These are phyloP conservation scores for Sisor rabdophorus DNA, from an alignment of 2,113 vertebrate genomes.

Conservation along the genomic window DNA sequence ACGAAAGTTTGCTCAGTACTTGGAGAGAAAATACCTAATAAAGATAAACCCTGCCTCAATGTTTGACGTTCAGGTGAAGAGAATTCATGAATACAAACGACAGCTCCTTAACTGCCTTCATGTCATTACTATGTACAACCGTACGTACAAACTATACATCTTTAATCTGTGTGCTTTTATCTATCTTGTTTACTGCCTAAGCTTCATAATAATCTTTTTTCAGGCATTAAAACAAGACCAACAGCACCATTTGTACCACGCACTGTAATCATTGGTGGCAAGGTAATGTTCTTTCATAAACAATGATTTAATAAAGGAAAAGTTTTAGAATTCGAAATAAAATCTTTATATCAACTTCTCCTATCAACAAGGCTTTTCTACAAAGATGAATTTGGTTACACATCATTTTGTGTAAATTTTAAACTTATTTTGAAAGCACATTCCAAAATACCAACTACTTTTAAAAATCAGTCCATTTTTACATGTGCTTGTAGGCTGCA, in stretches of 20 bases:
- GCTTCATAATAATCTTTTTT: constrained; percentile 11
- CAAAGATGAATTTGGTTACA: neutral
- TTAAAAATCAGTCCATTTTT: neutral
- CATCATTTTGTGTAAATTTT: neutral
- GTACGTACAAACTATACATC: constrained; percentile 65
- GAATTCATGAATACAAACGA: constrained; percentile 96
- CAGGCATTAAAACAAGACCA: constrained; percentile 87
- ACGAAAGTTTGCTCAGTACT: constrained; percentile 82
- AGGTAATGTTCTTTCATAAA: constrained; percentile 67
- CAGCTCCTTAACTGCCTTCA: constrained; percentile 96
- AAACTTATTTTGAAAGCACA: neutral
- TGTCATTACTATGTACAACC: constrained; percentile 91
- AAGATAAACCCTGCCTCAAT: constrained; percentile 90
- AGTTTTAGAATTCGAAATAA: too few species aligned
- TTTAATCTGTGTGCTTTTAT: neutral
- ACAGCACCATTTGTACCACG: constrained; percentile 79
- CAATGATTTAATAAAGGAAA: neutral
- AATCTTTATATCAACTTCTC: neutral
- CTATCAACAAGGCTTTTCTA: too few species aligned
- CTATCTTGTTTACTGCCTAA: too few species aligned
- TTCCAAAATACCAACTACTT: neutral
- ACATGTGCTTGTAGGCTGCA: constrained; percentile 74
- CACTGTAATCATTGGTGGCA: constrained; percentile 94
- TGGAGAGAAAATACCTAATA: constrained; percentile 87
- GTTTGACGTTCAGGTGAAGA: constrained; percentile 95